Conservation (phyloP, 2,113 vertebrate genomes). For the Mustelus asterias region DNA sequence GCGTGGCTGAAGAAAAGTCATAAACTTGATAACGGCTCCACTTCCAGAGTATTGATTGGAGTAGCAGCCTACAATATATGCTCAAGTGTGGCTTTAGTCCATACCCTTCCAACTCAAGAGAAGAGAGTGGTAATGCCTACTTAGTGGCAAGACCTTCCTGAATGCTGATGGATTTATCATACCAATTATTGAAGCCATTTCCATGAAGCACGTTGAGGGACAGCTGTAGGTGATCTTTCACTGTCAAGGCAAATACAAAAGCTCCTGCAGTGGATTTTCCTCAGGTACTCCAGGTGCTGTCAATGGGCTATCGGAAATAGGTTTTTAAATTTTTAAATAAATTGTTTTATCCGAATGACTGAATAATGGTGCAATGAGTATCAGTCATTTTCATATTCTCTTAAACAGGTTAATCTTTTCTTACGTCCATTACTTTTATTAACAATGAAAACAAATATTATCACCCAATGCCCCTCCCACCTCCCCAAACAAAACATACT, state of each 20-base stretch:
- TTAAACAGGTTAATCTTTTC: not conserved
- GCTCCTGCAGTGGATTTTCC: not conserved
- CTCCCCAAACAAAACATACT: too few species aligned
- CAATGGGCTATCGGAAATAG: not conserved
- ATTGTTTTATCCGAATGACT: not conserved
- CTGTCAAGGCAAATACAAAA: slow-evolving; percentile 81
- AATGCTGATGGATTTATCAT: slow-evolving; percentile 89
- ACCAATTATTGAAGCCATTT: slow-evolving; percentile 90
- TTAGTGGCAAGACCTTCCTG: not conserved
- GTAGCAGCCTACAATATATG: not conserved
- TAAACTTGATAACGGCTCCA: not conserved
- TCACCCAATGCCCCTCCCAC: too few species aligned
- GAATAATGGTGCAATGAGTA: not conserved
- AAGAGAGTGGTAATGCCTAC: not conserved
- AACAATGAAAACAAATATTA: too few species aligned
- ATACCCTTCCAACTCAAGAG: not conserved
- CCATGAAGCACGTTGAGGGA: slow-evolving; percentile 90
- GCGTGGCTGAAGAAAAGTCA: not conserved
- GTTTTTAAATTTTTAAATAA: not conserved
- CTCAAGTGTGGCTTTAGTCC: not conserved
- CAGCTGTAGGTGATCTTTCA: slow-evolving; percentile 68
- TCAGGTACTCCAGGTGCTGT: not conserved
- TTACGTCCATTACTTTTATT: not conserved
- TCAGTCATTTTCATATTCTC: not conserved
- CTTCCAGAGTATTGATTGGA: not conserved